Conservation (phyloP, 1,140 invertebrate genomes). For the Drosophila sp. region DNA sequence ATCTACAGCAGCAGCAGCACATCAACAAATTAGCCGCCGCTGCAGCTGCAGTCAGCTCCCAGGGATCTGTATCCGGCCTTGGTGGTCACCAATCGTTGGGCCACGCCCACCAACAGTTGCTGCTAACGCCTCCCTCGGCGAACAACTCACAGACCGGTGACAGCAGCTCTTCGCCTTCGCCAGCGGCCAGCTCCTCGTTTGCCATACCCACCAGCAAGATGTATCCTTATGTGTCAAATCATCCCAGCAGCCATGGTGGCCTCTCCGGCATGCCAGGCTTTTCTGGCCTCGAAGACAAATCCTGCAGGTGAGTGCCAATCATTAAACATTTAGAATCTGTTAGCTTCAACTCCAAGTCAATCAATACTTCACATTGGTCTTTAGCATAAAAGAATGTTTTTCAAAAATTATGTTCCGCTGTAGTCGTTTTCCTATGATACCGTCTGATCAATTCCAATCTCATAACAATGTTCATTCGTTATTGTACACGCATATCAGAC, state of each 20-base stretch:
- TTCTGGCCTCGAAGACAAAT: slow-evolving; percentile 83
- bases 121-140: slow-evolving; percentile 79
- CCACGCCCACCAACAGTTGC: slow-evolving; percentile 85
- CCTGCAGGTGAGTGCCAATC: slow-evolving; percentile 80
- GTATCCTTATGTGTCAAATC: slow-evolving; percentile 89
- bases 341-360: too few relatives aligned
- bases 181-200: slow-evolving; percentile 86
- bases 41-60: slow-evolving; percentile 68
- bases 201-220: slow-evolving; percentile 86
- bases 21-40: slow-evolving; percentile 79
- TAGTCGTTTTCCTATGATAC: too few relatives aligned
- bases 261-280: slow-evolving; percentile 85
- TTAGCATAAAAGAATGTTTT: too few relatives aligned
- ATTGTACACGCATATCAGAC: too few relatives aligned
- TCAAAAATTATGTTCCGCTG: too few relatives aligned
- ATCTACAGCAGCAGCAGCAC: slow-evolving; percentile 79
- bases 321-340: too few relatives aligned
- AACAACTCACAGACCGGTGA: slow-evolving; percentile 84
- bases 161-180: slow-evolving; percentile 86
- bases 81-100: slow-evolving; percentile 51
- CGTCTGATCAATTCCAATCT: too few relatives aligned
- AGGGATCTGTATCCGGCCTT: slow-evolving; percentile 48
- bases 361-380: too few relatives aligned
- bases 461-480: too few relatives aligned
- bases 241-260: slow-evolving; percentile 86